A percentile compares a stretch with the other conserved stretches of the same genome.
phyloP scores from a whole-genome alignment of 2,113 vertebrate genomes.

The Callipepla californica region DNA sequence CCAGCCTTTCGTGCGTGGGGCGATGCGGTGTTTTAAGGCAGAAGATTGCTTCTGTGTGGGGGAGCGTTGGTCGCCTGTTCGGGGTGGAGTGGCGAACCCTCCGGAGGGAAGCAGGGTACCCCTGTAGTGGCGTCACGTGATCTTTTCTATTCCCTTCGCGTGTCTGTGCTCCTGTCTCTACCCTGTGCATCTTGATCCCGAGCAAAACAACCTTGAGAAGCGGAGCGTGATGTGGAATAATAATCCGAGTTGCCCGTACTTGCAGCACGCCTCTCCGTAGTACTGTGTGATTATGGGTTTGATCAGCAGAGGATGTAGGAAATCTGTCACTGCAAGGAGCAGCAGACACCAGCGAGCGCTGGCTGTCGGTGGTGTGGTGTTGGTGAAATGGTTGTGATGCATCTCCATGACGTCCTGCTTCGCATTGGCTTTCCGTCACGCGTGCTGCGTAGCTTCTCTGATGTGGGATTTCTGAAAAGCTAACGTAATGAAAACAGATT shows the following conservation, averaged over 20 bases:
- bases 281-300: not conserved
- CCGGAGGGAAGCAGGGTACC: not conserved
- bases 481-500: not conserved
- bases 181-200: not conserved
- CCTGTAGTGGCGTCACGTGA: not conserved
- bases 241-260: not conserved
- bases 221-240: not conserved
- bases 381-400: not conserved
- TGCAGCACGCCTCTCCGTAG: not conserved
- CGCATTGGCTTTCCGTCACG: not conserved
- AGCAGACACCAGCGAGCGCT: not conserved
- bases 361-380: not conserved
- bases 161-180: not conserved
- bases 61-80: not conserved
- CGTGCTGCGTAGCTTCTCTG: not conserved
- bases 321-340: not conserved
- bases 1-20: not conserved
- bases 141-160: not conserved
- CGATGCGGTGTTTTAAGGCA: not conserved
- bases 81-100: accelerated
- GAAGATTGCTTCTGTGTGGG: not conserved
- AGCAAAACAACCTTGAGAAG: not conserved
- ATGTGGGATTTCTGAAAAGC: not conserved
- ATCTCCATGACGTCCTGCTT: not conserved
- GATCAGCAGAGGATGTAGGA: not conserved